Evolutionary conservation across 2,888 invertebrate species (phyloP), one percentile per base, ranked within the genome.

Genomic region (Ctenicera cuprea): DNA sequence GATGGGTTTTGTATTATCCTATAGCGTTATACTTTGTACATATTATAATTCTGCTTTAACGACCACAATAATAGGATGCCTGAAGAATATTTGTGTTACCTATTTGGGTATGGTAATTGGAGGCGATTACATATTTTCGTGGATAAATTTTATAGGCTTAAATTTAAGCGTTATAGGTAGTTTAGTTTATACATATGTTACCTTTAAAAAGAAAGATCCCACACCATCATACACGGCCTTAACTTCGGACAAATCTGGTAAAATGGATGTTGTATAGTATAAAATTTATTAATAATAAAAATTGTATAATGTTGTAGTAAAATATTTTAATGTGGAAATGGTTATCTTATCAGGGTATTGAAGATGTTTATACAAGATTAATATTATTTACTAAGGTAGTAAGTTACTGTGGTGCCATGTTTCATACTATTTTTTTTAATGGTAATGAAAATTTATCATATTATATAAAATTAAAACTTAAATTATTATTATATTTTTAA

Each of bases 21-120:
- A 98, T 86, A 96, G 97, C 85, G 95, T 97, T 12, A 95, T 99
- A 82, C 87, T 99, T 48, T 99, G 99, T 87, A 99, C 99, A 0
- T 93, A 95, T 82, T 93, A 95, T 86, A 99, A 99, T 87, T 98
- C 98, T 71, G 98, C 99, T n/a, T 89, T 99, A 59, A 99, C 99
- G 0, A 99, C 99, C 0, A 98, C 98, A 4, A 98, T 99, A 74
- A 96, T 99, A 78, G 99, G 99, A 4, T 98, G 99, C 83, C 90
- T 99, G 68, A 99, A 99, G 89, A 99, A 99, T 88, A 95, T 99
- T 80, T 92, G 97, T 80, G 96, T 99, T 3, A 99, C 99, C 0
- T 99, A 99, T 88, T 89, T 97, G 77, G 99, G 99, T 30, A 99
- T 99, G 98, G 92, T 98, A 50, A 95, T 99, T 71, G 99, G 98